Base-by-base conservation (phyloP, 2,888 invertebrate genomes). In the Cyrtodaria siliqua region DNA sequence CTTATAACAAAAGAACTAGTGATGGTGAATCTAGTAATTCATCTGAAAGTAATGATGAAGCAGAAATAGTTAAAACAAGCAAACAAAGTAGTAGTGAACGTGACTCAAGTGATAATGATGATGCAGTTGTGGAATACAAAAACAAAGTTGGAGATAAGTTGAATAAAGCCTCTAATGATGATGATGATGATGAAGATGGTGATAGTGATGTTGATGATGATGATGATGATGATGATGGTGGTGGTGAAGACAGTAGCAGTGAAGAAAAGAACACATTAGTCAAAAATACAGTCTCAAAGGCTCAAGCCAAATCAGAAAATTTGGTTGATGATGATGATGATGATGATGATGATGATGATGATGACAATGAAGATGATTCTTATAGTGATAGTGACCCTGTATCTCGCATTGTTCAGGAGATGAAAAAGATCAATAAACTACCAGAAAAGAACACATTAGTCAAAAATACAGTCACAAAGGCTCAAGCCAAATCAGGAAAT, bases 331-430 rank as follows among this genome's bases (percentile, higher is more conserved):
- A 47, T 47, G 20, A 47, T 47, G 47, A 20, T 3, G 16, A 23
- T 24, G 52, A 52, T 52, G 52, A 52, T 24, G 52, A 16, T 4
- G 26, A 26, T 20, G 23, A 52, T 52, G 52, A 23, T 52, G 4
- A 9, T 26, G 4, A 3, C 24, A 26, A 4, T 24, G 52, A 8
- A 9, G 16, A 26, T 52, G 20, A 52, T 24, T 8, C 20, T 52
- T 12, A 26, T 47, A 40, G 27, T 57, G 74, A 68, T 9, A 67
- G 59, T 72, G 72, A 69, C 38, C 67, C 67, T 62, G 62, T 61
- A 67, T 49, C 42, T 24, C 20, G 64, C 9, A 27, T 75, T 23
- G 50, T 26, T 24, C 53, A 70, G 38, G 66, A 55, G 60, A 33
- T 75, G 50, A 42, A 55, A 24, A 66, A 66, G 55, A 55, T 60